Conservation (phyloP, 2,888 invertebrate species). For the Dione juno region DNA sequence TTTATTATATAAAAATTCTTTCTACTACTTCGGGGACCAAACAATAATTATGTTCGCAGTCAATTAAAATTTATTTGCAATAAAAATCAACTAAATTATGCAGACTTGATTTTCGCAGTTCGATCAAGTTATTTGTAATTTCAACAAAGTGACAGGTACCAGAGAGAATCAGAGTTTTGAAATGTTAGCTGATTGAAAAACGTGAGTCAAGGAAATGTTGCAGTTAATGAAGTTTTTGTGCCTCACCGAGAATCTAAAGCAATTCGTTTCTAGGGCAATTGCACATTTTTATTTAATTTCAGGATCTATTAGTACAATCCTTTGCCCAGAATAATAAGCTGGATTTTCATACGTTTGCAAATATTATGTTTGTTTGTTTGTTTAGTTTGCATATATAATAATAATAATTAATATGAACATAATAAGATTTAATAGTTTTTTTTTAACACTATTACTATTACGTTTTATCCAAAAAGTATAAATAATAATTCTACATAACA, state of each 20-base stretch:
- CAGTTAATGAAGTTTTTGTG: conserved; percentile 38
- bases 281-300: background rate
- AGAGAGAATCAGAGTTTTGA: conserved; percentile 46
- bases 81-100: conserved; percentile 1
- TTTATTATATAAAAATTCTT: background rate
- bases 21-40: background rate
- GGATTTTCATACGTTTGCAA: too few relatives aligned
- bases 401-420: too few relatives aligned
- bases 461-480: too few relatives aligned
- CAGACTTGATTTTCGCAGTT: conserved; percentile 10
- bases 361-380: too few relatives aligned
- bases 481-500: too few relatives aligned
- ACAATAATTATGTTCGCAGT: background rate
- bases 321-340: too few relatives aligned
- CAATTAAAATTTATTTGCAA: conserved; percentile 2
- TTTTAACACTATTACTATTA: too few relatives aligned
- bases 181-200: conserved; percentile 47
- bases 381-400: too few relatives aligned
- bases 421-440: too few relatives aligned
- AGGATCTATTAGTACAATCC: background rate
- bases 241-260: conserved; percentile 22
- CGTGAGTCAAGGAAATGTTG: conserved; percentile 50
- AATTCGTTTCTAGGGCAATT: conserved; percentile 2
- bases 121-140: conserved; percentile 30
- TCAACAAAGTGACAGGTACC: conserved; percentile 44